Conservation (phyloP, 2,888 invertebrate species). For the Drosophila helvetica region DNA sequence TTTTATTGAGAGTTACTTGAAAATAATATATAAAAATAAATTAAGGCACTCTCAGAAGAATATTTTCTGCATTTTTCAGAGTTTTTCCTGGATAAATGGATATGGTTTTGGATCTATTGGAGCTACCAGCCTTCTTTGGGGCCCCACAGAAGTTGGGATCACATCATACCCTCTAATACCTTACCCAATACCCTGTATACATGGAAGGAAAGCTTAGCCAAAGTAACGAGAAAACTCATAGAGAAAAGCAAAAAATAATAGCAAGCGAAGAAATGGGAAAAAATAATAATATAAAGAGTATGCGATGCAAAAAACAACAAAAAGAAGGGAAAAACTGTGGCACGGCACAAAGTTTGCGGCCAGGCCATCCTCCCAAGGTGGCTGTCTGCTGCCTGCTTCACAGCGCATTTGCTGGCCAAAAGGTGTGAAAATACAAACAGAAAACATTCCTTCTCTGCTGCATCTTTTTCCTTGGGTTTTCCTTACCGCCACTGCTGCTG, state of each 20-base stretch:
- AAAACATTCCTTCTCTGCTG: constrained; percentile 46
- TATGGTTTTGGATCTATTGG: no score
- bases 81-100: no score
- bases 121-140: no score
- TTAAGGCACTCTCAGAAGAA: no score
- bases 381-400: constrained; percentile 40
- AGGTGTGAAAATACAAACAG: constrained; percentile 78
- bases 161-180: not conserved
- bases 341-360: not conserved
- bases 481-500: constrained; percentile 47
- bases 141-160: no score
- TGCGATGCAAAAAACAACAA: not conserved
- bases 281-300: constrained; percentile 1
- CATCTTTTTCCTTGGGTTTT: constrained; percentile 62
- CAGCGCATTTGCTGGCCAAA: constrained; percentile 75
- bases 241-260: constrained; percentile 1
- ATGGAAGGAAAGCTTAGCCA: not conserved
- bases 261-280: not conserved
- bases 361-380: not conserved
- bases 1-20: no score
- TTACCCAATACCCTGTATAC: not conserved
- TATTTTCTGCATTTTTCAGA: no score
- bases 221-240: constrained; percentile 29
- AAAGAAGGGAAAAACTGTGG: constrained; percentile 11
- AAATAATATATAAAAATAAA: no score